Conservation (phyloP, 2,888 invertebrate genomes). For the Idaea biselata region DNA sequence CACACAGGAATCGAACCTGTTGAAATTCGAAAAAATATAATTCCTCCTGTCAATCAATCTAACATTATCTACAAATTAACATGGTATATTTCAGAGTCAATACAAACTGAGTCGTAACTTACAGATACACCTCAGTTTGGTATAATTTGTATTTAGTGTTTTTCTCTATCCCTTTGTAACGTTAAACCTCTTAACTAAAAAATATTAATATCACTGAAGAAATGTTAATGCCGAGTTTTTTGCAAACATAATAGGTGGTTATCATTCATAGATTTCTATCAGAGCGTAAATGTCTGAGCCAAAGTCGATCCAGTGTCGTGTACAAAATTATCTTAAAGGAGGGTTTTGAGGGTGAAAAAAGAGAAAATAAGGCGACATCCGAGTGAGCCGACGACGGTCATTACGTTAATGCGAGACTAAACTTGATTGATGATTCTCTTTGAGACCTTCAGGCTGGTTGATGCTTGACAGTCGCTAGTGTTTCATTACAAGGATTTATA, state of each 20-base stretch:
- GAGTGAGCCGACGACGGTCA: slow-evolving; percentile 71
- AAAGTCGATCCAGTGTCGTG: slow-evolving; percentile 55
- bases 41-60: no score
- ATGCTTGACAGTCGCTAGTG: slow-evolving; percentile 10
- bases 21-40: no score
- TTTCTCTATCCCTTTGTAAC: not conserved
- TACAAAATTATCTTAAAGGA: slow-evolving; percentile 66
- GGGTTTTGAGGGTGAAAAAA: slow-evolving; percentile 53
- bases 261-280: slow-evolving; percentile 76
- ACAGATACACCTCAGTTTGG: no score
- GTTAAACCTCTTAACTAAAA: not conserved
- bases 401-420: slow-evolving; percentile 80
- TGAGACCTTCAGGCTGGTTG: slow-evolving; percentile 21
- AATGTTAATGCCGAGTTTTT: slow-evolving; percentile 46
- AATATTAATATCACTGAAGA: slow-evolving; percentile 57
- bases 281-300: slow-evolving; percentile 63
- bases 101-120: no score
- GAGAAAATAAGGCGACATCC: slow-evolving; percentile 77
- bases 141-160: not conserved
- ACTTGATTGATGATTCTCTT: slow-evolving; percentile 72
- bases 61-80: no score
- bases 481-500: slow-evolving; percentile 7
- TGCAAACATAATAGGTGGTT: slow-evolving; percentile 47
- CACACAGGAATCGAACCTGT: no score
- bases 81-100: no score